Percentiles rank a stretch among this genome's conserved stretches.
Evolutionary conservation across 2,888 invertebrate species (phyloP).

Genomic region (Sinotaia quadrata): DNA sequence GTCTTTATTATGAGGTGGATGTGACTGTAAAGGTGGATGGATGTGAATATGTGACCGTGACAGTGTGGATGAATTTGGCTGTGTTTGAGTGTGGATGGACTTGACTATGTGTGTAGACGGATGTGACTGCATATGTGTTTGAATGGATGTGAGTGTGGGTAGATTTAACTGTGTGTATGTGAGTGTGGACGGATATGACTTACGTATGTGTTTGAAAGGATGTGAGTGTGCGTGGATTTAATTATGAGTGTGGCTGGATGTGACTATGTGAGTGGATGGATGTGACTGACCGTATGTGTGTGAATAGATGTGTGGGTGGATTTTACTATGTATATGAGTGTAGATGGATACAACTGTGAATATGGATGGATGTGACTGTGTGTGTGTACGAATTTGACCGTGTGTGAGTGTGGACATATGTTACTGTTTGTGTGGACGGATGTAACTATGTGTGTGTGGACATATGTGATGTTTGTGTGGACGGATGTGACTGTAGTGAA

Average conservation of each 20-base stretch:
- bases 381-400: slow-evolving; percentile 4
- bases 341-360: not conserved
- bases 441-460: not conserved
- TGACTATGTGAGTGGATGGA: not conserved
- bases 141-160: too few species aligned
- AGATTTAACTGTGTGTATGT: too few species aligned
- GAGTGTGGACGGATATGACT: too few species aligned
- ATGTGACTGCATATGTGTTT: too few species aligned
- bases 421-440: not conserved
- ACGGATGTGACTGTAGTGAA: not conserved
- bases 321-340: not conserved
- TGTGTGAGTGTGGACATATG: not conserved
- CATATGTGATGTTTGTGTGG: slow-evolving; percentile 3
- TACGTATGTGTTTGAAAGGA: too few species aligned
- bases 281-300: not conserved
- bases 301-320: not conserved
- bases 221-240: too few species aligned
- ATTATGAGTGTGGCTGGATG: not conserved
- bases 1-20: too few species aligned
- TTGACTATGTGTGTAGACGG: too few species aligned
- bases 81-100: too few species aligned
- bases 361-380: not conserved
- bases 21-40: too few species aligned
- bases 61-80: too few species aligned
- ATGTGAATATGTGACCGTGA: too few species aligned